A percentile compares a stretch with the other conserved stretches of the same genome.
These are phyloP conservation scores for Coleophora flavipennella DNA, from an alignment of 2,888 invertebrate species.

Conservation along the genomic window DNA sequence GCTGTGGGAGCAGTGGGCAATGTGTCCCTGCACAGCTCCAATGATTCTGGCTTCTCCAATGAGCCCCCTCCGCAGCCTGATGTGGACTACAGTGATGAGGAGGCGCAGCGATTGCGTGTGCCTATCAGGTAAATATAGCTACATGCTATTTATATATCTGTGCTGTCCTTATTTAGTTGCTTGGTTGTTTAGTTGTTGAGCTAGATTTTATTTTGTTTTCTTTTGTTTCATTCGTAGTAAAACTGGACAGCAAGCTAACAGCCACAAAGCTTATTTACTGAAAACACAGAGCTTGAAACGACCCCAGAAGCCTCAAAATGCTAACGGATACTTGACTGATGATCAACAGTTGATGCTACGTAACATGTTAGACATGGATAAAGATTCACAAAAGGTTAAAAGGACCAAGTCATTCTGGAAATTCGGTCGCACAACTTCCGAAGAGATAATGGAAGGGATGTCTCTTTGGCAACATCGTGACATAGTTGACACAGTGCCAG, in stretches of 20 bases:
- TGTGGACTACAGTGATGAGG: slow-evolving; percentile 92
- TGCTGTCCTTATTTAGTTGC: slow-evolving; percentile 15
- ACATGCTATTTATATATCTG: slow-evolving; percentile 5
- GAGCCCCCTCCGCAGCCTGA: slow-evolving; percentile 91
- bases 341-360: slow-evolving; percentile 67
- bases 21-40: slow-evolving; percentile 89
- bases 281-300: slow-evolving; percentile 66
- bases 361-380: slow-evolving; percentile 68
- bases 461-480: slow-evolving; percentile 89
- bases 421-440: slow-evolving; percentile 80
- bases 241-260: slow-evolving; percentile 46
- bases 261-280: slow-evolving; percentile 54
- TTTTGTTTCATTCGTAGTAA: slow-evolving; percentile 50
- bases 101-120: slow-evolving; percentile 76
- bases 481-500: slow-evolving; percentile 79
- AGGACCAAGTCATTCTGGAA: slow-evolving; percentile 91
- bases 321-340: slow-evolving; percentile 68
- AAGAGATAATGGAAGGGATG: slow-evolving; percentile 89
- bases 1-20: slow-evolving; percentile 75
- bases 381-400: slow-evolving; percentile 79
- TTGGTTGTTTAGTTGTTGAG: slow-evolving; percentile 29
- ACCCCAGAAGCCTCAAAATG: slow-evolving; percentile 44
- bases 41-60: slow-evolving; percentile 93
- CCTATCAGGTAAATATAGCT: slow-evolving; percentile 71
- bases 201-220: slow-evolving; percentile 25